Percentiles rank a stretch among this genome's conserved stretches.
Evolutionary conservation across 2,113 vertebrate genomes (phyloP).

Genomic region (Spea multiplicata): DNA sequence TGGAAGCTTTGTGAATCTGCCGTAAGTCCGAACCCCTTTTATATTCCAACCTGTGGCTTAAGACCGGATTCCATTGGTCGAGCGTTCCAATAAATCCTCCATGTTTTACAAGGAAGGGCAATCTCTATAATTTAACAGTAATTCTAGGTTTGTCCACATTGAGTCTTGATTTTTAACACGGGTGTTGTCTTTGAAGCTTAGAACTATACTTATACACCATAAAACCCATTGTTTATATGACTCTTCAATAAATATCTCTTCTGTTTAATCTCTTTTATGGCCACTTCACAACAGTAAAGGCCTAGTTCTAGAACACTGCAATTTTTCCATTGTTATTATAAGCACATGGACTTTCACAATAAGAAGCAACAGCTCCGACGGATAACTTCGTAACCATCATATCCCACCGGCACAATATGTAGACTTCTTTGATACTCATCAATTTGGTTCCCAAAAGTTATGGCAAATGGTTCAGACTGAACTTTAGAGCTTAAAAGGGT

Average conservation of each 20-base stretch:
- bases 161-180: neutral
- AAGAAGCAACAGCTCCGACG: neutral
- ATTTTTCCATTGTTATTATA: neutral
- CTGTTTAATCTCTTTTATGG: neutral
- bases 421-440: too few relatives aligned
- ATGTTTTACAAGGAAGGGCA: conserved; percentile 6
- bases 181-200: conserved; percentile 22
- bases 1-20: neutral
- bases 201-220: neutral
- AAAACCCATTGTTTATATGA: conserved; percentile 30
- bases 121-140: conserved; percentile 17
- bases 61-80: conserved; percentile 5
- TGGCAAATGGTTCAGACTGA: too few relatives aligned
- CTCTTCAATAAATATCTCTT: neutral
- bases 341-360: neutral
- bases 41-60: neutral
- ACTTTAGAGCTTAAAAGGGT: too few relatives aligned
- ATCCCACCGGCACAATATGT: too few relatives aligned
- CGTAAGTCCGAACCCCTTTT: neutral
- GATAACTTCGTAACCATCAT: too few relatives aligned
- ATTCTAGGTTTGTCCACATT: neutral
- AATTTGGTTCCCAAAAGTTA: too few relatives aligned
- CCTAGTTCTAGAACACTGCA: neutral
- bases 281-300: neutral
- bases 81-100: neutral